A percentile compares a stretch with the other conserved stretches of the same genome.
Conservation (phyloP, 2,113 vertebrate species). For the chimpanzee (Pan troglodytes) region NHGRI_mPanTro3-v2.1_pri NC_072404.2:52357001-52357500, state of each 20-base stretch:
- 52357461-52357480: neutral
- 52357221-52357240: neutral
- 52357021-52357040: neutral
- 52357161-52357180: neutral
- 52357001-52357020: neutral
- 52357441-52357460: neutral
- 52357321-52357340: neutral
- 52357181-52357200: neutral
- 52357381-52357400: neutral
- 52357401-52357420: neutral
- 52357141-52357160: neutral
- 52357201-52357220: neutral
- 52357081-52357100: neutral
- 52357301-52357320: neutral
- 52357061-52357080: neutral
- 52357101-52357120: neutral
- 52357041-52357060: neutral
- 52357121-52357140: neutral
- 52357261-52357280: neutral
- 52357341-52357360: neutral
- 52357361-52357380: neutral
- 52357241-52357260: neutral
- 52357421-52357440: neutral
- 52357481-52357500: neutral
- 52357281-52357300: neutral